A percentile compares a stretch with the other conserved stretches of the same genome.
phyloP scores from a whole-genome alignment of 2,888 invertebrate genomes.

The Chouioia cunea region DNA sequence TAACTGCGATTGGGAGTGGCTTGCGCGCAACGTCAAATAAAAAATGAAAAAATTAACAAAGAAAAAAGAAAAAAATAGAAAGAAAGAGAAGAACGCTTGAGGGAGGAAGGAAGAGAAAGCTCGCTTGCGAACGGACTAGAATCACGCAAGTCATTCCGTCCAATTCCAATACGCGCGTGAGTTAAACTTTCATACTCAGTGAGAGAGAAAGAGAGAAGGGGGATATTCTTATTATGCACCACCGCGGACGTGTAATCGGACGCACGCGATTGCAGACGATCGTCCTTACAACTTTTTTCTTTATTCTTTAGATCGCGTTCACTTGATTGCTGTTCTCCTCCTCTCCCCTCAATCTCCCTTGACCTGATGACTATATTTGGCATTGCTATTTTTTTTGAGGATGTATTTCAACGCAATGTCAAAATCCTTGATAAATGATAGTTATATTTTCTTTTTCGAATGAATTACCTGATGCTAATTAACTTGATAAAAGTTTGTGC shows the following conservation, averaged over 20 bases:
- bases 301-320: constrained; percentile 2
- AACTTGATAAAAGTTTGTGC: too few relatives aligned
- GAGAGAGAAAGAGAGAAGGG: constrained; percentile 32
- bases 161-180: constrained; percentile 49
- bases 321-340: background rate
- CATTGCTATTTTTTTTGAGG: too few relatives aligned
- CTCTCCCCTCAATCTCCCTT: background rate
- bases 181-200: constrained; percentile 52
- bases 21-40: constrained; percentile 5
- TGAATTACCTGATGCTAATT: too few relatives aligned
- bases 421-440: too few relatives aligned
- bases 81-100: background rate
- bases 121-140: constrained; percentile 47
- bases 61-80: background rate
- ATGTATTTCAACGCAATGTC: too few relatives aligned
- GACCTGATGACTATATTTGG: constrained; percentile 23
- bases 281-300: constrained; percentile 47
- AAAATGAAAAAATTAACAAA: constrained; percentile 23
- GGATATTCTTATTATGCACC: constrained; percentile 50
- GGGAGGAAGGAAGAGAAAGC: background rate
- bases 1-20: constrained; percentile 34
- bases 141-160: constrained; percentile 52
- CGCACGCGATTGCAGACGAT: constrained; percentile 50
- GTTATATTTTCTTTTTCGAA: too few relatives aligned
- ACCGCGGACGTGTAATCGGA: constrained; percentile 45